Conservation (phyloP, 2,113 vertebrate genomes). For the Gavia stellata region DNA sequence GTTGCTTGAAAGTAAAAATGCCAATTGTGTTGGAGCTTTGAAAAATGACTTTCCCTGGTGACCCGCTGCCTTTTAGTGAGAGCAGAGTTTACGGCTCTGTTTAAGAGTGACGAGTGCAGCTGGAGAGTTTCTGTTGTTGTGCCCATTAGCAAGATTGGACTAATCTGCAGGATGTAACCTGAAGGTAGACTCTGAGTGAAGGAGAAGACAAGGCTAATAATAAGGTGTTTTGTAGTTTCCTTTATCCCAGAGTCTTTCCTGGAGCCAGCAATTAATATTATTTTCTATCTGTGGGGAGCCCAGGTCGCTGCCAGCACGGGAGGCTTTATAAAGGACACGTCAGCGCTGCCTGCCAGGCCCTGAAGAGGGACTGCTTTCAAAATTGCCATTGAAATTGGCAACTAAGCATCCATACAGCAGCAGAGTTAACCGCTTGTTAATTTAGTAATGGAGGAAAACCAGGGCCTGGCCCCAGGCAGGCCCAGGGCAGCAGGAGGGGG, state of each 20-base stretch:
- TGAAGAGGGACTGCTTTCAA: not conserved
- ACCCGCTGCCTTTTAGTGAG: conserved; percentile 56
- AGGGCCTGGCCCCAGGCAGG: not conserved
- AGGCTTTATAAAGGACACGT: not conserved
- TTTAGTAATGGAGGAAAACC: not conserved
- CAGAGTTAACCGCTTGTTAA: not conserved
- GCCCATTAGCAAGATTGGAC: conserved; percentile 55
- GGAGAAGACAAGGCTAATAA: conserved; percentile 19
- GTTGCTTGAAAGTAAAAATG: conserved; percentile 53
- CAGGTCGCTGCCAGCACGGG: not conserved
- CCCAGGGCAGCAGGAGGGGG: not conserved
- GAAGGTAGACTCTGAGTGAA: conserved; percentile 52
- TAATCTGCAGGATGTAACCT: conserved; percentile 19
- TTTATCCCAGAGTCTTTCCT: conserved; percentile 2
- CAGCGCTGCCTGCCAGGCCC: not conserved
- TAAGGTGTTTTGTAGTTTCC: not conserved
- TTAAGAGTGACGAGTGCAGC: conserved; percentile 45
- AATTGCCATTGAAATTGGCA: not conserved
- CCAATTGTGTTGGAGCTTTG: conserved; percentile 58
- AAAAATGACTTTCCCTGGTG: conserved; percentile 61
- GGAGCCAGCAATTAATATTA: conserved; percentile 31
- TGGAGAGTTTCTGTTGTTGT: conserved; percentile 43
- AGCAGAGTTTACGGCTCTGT: conserved; percentile 41
- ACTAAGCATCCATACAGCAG: not conserved
- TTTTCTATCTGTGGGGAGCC: not conserved